A percentile compares a stretch with the other conserved stretches of the same genome.
Conservation (phyloP, 2,113 vertebrate genomes). For the Hydrochoerus hydrochaeris region DNA sequence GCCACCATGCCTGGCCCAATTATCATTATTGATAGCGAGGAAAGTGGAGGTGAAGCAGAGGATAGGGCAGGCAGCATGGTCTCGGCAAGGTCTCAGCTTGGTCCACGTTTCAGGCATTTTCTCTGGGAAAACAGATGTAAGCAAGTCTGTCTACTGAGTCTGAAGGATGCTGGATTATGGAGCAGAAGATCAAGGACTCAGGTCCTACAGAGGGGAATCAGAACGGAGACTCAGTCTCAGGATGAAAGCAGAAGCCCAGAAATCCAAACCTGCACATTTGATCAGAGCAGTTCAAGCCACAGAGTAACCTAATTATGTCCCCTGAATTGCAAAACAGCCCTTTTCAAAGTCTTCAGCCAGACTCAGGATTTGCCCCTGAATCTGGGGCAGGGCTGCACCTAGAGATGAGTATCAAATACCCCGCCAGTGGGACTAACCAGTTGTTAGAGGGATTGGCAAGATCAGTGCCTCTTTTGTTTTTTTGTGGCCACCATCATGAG, state of each 20-base stretch:
- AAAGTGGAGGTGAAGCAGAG: not conserved
- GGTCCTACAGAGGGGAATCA: not conserved
- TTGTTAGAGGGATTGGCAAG: not conserved
- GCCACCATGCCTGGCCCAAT: too few species aligned
- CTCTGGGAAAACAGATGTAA: not conserved
- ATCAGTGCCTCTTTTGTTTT: not conserved
- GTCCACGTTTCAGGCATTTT: not conserved
- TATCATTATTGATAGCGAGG: not conserved
- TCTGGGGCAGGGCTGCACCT: not conserved
- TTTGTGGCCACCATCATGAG: not conserved
- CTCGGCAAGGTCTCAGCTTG: not conserved
- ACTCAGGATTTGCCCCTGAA: not conserved
- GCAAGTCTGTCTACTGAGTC: not conserved
- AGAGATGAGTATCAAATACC: not conserved
- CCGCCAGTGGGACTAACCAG: not conserved
- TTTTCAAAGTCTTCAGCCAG: not conserved
- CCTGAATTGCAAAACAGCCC: not conserved
- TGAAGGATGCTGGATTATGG: not conserved
- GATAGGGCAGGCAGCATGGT: not conserved
- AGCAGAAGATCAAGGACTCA: not conserved
- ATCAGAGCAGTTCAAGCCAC: not conserved
- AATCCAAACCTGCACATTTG: not conserved
- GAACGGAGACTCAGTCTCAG: not conserved
- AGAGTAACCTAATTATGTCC: not conserved
- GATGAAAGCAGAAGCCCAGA: conserved; percentile 31